phyloP scores from a whole-genome alignment of 2,888 invertebrate genomes.

The Schizaphis graminum region DNA sequence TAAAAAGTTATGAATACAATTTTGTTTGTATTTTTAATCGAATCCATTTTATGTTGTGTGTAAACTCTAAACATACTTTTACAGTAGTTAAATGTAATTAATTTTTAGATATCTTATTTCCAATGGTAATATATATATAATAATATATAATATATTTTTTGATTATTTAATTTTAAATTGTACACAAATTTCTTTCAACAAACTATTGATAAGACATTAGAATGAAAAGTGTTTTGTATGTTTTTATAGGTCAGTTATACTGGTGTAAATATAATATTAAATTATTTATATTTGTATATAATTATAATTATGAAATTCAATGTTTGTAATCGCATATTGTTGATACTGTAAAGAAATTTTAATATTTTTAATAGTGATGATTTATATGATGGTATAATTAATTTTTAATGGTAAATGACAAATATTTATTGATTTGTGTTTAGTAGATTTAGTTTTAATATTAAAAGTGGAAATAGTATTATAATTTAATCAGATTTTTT shows the following conservation, averaged over 20 bases:
- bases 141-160: background rate
- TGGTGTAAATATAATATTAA: background rate
- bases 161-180: background rate
- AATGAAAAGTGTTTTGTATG: background rate
- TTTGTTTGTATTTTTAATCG: background rate
- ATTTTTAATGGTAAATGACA: background rate
- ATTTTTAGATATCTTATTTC: background rate
- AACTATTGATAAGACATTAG: background rate
- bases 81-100: background rate
- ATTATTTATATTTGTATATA: background rate
- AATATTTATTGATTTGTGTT: background rate
- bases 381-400: background rate
- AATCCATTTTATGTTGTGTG: background rate
- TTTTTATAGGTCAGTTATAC: background rate
- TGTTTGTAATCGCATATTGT: background rate
- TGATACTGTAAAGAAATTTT: background rate
- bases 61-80: background rate
- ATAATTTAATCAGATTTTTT: background rate
- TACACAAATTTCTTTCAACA: background rate
- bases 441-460: background rate
- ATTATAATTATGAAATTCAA: background rate
- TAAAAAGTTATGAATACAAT: background rate
- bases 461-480: background rate
- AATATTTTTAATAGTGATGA: background rate
- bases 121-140: background rate